Evolutionary conservation across 1,140 invertebrate genomes (phyloP).

Genomic region (Drosophila setifemur): DNA sequence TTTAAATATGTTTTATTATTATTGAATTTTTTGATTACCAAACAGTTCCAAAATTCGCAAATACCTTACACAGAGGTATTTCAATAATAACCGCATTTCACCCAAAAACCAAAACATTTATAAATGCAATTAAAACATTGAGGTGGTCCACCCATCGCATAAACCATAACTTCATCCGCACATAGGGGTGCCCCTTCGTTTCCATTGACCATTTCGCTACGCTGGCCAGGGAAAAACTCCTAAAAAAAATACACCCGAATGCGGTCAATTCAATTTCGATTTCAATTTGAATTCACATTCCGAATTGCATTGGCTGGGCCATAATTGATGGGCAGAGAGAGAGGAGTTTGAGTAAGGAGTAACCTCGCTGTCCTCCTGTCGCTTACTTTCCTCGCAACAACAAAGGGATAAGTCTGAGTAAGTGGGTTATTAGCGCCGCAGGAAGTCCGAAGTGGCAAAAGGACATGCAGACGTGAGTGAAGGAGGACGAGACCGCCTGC

Average conservation of each 20-base stretch:
- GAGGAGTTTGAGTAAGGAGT: not conserved
- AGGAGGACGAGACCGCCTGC: slow-evolving; percentile 30
- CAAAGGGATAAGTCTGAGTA: slow-evolving; percentile 79
- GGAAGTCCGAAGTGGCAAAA: slow-evolving; percentile 50
- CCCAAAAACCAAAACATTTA: slow-evolving; percentile 31
- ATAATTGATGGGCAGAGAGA: slow-evolving; percentile 57
- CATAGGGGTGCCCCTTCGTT: slow-evolving; percentile 4
- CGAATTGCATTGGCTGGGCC: slow-evolving; percentile 24
- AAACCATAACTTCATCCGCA: slow-evolving; percentile 13
- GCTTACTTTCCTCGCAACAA: slow-evolving; percentile 11
- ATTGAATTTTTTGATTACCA: not conserved
- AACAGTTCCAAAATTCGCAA: not conserved
- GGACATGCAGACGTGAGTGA: slow-evolving; percentile 30
- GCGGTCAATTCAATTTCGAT: slow-evolving; percentile 33
- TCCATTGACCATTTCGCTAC: slow-evolving; percentile 33
- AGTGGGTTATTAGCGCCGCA: slow-evolving; percentile 78
- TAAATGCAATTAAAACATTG: slow-evolving; percentile 43
- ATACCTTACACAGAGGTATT: not conserved
- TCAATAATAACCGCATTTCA: not conserved
- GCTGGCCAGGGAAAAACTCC: slow-evolving; percentile 17
- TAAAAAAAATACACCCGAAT: slow-evolving; percentile 10
- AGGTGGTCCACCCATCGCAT: not conserved
- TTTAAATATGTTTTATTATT: not conserved
- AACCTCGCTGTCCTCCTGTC: not conserved
- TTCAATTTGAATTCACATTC: slow-evolving; percentile 24